Conservation (phyloP, 1,140 invertebrate species). For the Marisa cornuarietis region DNA sequence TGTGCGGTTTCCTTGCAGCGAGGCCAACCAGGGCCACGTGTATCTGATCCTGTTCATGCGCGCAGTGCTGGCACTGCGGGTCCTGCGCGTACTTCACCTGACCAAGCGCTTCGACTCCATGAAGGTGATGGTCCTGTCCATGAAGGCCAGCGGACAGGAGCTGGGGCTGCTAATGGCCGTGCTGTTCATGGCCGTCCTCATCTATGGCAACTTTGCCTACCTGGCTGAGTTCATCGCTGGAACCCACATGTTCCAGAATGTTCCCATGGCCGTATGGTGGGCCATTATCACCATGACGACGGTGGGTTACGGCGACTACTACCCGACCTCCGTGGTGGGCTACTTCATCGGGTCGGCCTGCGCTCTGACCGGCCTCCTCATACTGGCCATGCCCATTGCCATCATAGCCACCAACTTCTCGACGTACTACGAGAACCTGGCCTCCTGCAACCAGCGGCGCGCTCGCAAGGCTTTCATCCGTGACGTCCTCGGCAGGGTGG, state of each 20-base stretch:
- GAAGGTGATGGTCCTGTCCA: conserved; percentile 29
- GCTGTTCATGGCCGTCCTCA: conserved; percentile 25
- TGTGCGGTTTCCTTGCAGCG: not conserved
- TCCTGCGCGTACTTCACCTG: conserved; percentile 29
- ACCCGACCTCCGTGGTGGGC: conserved; percentile 48
- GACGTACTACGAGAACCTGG: conserved; percentile 60
- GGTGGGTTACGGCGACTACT: conserved; percentile 67
- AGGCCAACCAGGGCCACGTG: conserved; percentile 18
- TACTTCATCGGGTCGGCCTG: conserved; percentile 65
- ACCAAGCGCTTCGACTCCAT: conserved; percentile 29
- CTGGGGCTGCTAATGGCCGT: conserved; percentile 25
- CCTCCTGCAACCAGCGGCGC: conserved; percentile 21
- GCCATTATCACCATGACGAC: conserved; percentile 69
- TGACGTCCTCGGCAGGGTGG: not conserved
- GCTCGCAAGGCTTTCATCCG: conserved; percentile 6
- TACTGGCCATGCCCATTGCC: conserved; percentile 97
- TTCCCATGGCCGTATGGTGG: conserved; percentile 65
- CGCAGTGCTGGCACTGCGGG: conserved; percentile 19
- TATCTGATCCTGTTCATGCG: conserved; percentile 20
- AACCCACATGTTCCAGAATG: conserved; percentile 29
- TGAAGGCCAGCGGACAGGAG: conserved; percentile 25
- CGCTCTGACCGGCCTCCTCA: conserved; percentile 98
- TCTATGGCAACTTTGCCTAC: conserved; percentile 30
- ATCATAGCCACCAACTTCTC: conserved; percentile 59
- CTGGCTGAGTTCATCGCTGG: conserved; percentile 21